Percentiles rank a stretch among this genome's conserved stretches.
Evolutionary conservation across 2,888 invertebrate genomes (phyloP).

Genomic region (Drosophila pseudotakahashii): DNA sequence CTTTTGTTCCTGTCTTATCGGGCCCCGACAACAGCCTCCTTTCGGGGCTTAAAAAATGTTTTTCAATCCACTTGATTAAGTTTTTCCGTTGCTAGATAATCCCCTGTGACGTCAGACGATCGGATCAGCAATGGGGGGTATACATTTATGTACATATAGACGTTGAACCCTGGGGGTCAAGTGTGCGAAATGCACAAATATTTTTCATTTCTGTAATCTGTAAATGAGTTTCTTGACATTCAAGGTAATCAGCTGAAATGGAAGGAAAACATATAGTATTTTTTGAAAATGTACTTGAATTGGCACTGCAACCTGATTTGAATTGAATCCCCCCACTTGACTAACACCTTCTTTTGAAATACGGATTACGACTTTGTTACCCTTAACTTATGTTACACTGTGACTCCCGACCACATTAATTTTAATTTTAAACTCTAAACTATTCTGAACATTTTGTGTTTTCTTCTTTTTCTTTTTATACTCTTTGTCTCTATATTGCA

Average conservation of each 20-base stretch:
- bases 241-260: conserved; percentile 3
- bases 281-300: conserved; percentile 13
- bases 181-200: conserved; percentile 49
- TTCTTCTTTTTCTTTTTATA: conserved; percentile 75
- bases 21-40: conserved; percentile 39
- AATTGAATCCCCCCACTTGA: conserved; percentile 11
- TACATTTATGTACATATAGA: conserved; percentile 1
- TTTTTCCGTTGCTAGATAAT: conserved; percentile 48
- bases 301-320: conserved; percentile 27
- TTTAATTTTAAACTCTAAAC: conserved; percentile 27
- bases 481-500: conserved; percentile 54
- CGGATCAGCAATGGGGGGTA: conserved; percentile 30
- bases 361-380: conserved; percentile 13
- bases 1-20: conserved; percentile 42
- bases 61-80: conserved; percentile 30
- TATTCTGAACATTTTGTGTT: conserved; percentile 63
- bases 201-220: conserved; percentile 48
- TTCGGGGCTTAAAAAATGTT: conserved; percentile 24
- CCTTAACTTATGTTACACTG: not conserved
- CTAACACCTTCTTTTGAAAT: conserved; percentile 12
- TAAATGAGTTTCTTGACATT: conserved; percentile 61
- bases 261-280: conserved; percentile 7
- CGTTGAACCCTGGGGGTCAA: conserved; percentile 47
- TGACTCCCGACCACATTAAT: conserved; percentile 3
- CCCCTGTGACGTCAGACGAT: conserved; percentile 51